Percentiles rank a stretch among this genome's conserved stretches.
These are phyloP conservation scores for Laothoe populi DNA, from an alignment of 2,888 invertebrate genomes.

Conservation along the genomic window DNA sequence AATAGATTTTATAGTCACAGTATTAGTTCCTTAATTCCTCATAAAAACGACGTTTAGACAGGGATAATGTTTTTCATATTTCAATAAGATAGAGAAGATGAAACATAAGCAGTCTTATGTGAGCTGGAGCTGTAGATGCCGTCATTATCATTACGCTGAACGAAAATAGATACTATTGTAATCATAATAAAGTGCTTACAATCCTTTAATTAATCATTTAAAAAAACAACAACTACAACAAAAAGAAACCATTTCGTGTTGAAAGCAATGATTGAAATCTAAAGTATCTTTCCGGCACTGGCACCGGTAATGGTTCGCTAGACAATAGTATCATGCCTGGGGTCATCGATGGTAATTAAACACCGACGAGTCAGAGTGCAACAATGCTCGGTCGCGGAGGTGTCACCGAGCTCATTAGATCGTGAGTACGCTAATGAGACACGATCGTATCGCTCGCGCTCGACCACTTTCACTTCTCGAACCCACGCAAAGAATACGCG, in stretches of 20 bases:
- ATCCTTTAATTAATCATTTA: too few species aligned
- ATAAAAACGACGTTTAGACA: too few species aligned
- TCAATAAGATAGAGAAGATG: too few species aligned
- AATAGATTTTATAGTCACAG: neutral
- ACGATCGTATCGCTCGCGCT: constrained; percentile 64
- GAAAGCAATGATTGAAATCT: constrained; percentile 11
- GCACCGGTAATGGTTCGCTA: constrained; percentile 1
- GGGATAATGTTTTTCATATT: neutral
- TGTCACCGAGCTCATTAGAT: constrained; percentile 69
- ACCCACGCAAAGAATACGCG: constrained; percentile 51
- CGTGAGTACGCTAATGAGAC: constrained; percentile 73
- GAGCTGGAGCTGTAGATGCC: too few species aligned
- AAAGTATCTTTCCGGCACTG: constrained; percentile 19
- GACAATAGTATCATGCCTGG: constrained; percentile 28
- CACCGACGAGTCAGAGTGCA: constrained; percentile 51
- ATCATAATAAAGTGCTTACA: too few species aligned
- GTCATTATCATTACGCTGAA: too few species aligned
- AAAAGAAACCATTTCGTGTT: constrained; percentile 6
- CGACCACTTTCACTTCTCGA: constrained; percentile 73
- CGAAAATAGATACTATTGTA: too few species aligned
- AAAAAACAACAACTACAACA: too few species aligned
- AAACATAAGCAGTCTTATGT: too few species aligned
- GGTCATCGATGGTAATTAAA: constrained; percentile 52
- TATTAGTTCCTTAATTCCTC: neutral
- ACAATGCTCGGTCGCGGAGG: constrained; percentile 52